Base-by-base conservation (phyloP, 2,113 vertebrate species). In the Cettia cetti region DNA sequence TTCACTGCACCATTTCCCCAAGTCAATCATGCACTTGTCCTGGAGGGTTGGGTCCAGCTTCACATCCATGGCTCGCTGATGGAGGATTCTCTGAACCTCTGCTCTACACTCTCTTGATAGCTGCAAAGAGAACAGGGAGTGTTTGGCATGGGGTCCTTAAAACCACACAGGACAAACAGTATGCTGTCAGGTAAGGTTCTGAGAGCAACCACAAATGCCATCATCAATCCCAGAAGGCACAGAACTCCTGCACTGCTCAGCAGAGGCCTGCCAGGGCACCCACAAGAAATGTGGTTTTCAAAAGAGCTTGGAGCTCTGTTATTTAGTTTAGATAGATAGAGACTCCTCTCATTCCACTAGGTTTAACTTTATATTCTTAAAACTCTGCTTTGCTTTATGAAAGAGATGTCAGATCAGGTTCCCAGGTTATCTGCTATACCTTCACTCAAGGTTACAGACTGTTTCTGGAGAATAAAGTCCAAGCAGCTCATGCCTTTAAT, bases 1-100 rank as follows among this genome's bases (percentile, higher is more conserved):
- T 52, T 99, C 99, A 40, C 99, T 99, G 97, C 99, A 99, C 99
- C 99, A 99, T 89, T 99, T 99, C 10, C 99, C 99, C 45, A 99
- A 91, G 78, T 99, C 99, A 11, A 98, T 99, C 97, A 99, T 99
- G 97, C 99, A 99, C 89, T 99, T 99, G 90, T 99, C 98, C 97
- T 99, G 99, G 27, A 99, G 98, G 35, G 98, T 97, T 5, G 99
- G 99, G 83, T 99, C 99, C 95, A 99, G 96, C 88, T 99, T 99
- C 79, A 99, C 99, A 22, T 99, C 99, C 97, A 99, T 98, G 82
- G 99, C 99, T 63, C 99, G 99, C 95, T 99, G 99, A 82, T 99
- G 99, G 54, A 99, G 98, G 82, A 99, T 99, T 74, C 99, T 98
- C 86, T 99, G 99, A 6, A 99, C 99, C 96, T 99, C 99, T 45